Evolutionary conservation across 1,140 invertebrate genomes (phyloP).

Genomic region (Listronotus oregonensis): DNA sequence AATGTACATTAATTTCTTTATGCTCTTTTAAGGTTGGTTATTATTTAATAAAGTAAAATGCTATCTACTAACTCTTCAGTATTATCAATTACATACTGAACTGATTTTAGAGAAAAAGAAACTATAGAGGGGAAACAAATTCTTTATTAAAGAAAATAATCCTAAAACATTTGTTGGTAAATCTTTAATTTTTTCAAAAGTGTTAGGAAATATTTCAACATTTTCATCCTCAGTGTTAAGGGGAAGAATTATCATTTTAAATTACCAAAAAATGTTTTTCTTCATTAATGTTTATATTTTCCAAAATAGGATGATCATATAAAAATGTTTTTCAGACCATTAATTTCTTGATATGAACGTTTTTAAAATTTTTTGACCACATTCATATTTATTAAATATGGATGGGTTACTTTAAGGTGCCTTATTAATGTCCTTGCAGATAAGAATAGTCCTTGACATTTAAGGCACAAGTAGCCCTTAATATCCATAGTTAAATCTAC

Average conservation of each 20-base stretch:
- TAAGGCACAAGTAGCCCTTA: no score
- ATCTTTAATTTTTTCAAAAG: no score
- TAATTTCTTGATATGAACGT: slow-evolving; percentile 7
- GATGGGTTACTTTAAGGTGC: slow-evolving; percentile 4
- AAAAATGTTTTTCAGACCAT: slow-evolving; percentile 8
- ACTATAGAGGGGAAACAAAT: background rate
- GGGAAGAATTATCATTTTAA: no score
- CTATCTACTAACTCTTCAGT: background rate
- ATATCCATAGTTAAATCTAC: no score
- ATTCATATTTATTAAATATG: background rate
- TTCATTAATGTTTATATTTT: background rate
- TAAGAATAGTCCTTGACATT: background rate
- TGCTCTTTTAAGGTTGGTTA: background rate
- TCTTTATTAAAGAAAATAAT: background rate
- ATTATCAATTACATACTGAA: background rate
- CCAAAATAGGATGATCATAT: background rate
- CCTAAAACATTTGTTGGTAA: background rate
- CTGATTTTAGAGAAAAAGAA: background rate
- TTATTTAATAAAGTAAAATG: background rate
- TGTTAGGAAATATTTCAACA: no score
- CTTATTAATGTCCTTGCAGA: slow-evolving; percentile 1
- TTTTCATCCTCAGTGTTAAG: no score
- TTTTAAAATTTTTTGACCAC: background rate
- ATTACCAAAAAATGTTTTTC: no score
- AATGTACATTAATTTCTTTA: background rate